phyloP scores from a whole-genome alignment of 2,888 invertebrate genomes.

The Hyalella azteca region DNA sequence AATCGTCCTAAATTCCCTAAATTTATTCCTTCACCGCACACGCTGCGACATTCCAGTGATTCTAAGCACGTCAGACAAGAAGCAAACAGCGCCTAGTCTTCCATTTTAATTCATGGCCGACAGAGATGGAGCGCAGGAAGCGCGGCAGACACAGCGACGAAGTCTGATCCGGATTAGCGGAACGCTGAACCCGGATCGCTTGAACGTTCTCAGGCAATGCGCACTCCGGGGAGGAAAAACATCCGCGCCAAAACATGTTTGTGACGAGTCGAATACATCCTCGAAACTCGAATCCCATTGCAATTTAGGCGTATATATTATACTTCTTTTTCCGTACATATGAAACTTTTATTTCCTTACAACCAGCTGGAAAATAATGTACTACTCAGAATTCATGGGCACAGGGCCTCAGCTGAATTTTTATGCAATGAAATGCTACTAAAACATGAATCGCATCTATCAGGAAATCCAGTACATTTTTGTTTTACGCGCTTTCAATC shows the following conservation, averaged over 20 bases:
- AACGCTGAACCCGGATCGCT: background rate
- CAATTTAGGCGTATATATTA: too few relatives aligned
- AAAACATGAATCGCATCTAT: too few relatives aligned
- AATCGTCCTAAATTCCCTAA: background rate
- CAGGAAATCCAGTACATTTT: too few relatives aligned
- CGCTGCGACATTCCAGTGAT: background rate
- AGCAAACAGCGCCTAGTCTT: slow-evolving; percentile 4
- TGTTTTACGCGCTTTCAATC: too few relatives aligned
- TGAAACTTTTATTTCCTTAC: too few relatives aligned
- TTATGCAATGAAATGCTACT: too few relatives aligned
- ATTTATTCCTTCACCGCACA: background rate
- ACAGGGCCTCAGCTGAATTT: too few relatives aligned
- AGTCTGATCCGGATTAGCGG: background rate
- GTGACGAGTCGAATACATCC: background rate
- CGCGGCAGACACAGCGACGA: background rate
- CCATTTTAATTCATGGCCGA: background rate
- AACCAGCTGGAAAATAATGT: too few relatives aligned
- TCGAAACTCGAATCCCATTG: too few relatives aligned
- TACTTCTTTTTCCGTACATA: too few relatives aligned
- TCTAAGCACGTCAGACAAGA: slow-evolving; percentile 24
- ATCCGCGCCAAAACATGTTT: background rate
- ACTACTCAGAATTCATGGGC: too few relatives aligned
- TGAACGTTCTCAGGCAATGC: background rate
- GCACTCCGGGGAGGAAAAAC: background rate
- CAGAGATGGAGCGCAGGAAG: slow-evolving; percentile 1